Conservation (phyloP, 2,113 vertebrate genomes). For the Cyanistes caeruleus region DNA sequence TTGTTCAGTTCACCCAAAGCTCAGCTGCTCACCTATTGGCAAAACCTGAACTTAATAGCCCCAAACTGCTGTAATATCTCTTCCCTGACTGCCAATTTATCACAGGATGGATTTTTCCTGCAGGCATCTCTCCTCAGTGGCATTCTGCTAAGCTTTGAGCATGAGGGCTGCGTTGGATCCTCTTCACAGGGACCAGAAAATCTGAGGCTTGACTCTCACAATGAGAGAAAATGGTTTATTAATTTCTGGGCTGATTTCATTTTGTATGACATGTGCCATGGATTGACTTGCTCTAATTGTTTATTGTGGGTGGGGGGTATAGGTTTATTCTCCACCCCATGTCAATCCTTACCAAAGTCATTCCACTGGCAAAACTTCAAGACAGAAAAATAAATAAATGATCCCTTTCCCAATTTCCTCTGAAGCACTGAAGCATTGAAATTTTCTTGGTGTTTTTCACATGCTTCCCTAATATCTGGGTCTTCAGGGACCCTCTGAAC, state of each 20-base stretch:
- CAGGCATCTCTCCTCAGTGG: background rate
- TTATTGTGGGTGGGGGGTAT: background rate
- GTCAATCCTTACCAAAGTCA: background rate
- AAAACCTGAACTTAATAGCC: background rate
- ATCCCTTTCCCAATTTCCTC: background rate
- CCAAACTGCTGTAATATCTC: background rate
- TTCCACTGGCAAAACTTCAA: background rate
- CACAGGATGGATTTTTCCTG: constrained; percentile 16
- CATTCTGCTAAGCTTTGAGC: background rate
- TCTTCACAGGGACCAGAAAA: background rate
- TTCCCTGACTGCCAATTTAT: background rate
- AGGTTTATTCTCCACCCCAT: background rate
- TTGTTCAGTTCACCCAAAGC: background rate
- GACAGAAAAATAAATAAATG: background rate
- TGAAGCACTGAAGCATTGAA: fast-evolving
- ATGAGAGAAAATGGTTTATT: background rate
- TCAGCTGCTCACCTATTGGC: background rate
- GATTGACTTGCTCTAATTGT: background rate
- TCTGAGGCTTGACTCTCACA: background rate
- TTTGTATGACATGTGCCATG: background rate
- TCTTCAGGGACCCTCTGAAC: background rate
- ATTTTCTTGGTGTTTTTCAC: background rate
- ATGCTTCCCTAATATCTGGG: background rate
- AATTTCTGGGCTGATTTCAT: background rate
- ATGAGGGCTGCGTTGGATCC: background rate